Evolutionary conservation across 1,140 invertebrate species (phyloP), one percentile per base, ranked within the genome.

Genomic region (Papilio glaucus): DNA sequence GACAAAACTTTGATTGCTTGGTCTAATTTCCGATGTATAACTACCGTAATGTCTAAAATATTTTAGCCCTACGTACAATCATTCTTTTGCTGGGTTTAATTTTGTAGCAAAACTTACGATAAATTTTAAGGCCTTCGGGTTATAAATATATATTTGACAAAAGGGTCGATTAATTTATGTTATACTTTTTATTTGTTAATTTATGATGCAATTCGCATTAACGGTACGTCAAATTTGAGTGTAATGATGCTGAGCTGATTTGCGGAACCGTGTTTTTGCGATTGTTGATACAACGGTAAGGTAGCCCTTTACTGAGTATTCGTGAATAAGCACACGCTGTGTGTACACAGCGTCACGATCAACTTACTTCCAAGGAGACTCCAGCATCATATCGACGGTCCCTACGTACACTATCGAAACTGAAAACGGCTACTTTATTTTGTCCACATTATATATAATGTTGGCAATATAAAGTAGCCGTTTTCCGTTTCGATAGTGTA

Each of bases 221-320:
- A 53, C 49, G 18, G 49, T 53, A 24, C 49, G 18, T 53, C 49
- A 53, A 53, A 57, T 57, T 24, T 21, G 9, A 4, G 21, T 53
- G 49, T 57, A 57, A 57, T 26, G 49, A 57, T 21, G 18, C 8
- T 24, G 49, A 10, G 49, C 49, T 57, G 49, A 57, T 57, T 57
- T 57, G 49, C 15, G 21, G 21, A 57, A 57, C 49, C 49, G 49
- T 57, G 49, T 57, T 53, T 53, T 57, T 13, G 21, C 2, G 15
- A 57, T 24, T 57, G 24, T 57, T 57, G 49, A 57, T 10, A 12
- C 49, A 57, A 57, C 49, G 49, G 49, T 57, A 57, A 24, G 49
- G 49, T 24, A 57, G 49, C 49, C 49, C 49, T 57, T 57, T n/a
- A 33, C 29, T n/a, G n/a, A n/a, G 6, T 33, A 57, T 57, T 57